Base-by-base conservation (phyloP, 2,113 vertebrate genomes). In the Nibea albiflora region DNA sequence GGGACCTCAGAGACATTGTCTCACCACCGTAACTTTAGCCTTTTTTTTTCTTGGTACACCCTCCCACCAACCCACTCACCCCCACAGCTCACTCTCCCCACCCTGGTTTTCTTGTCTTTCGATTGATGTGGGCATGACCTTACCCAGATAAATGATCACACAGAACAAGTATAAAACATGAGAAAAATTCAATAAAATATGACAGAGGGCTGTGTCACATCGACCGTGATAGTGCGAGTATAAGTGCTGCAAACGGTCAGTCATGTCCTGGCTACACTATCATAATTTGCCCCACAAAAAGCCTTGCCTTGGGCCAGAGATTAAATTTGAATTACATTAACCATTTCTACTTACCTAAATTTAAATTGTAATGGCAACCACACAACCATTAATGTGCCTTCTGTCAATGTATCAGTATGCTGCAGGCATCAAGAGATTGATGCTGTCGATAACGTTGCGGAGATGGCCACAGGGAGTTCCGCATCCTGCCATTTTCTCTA, bases 1-100 rank as follows among this genome's bases (percentile, higher is more conserved):
- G 93, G 88, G 88, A 93, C 91, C 93, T 92, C 91, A 19, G 92
- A 94, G 91, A 94, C 93, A 94, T 93, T 94, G 93, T 94, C 92
- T 92, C 90, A 88, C 83, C 81, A 73, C 74, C 78, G 93, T 94
- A 94, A 94, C 93, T 91, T 93, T 92, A 94, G 92, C 92, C 92
- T 78, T 92, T 93, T 92, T 93, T 89, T 88, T 91, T 79, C 80
- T 79, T 85, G 72, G 42, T 85, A 62, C 56, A 24, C 72, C 84
- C 87, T 78, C 44, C 4, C 44, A 11, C 44, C 44, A 39, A 39
- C 35, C 44, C 71, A 10, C 70, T 70, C 71, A 73, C 72, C 81
- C 63, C 85, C 78, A 62, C 73, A 58, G 66, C 69, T 76, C 60
- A 70, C 83, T 73, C 78, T 87, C 65, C 78, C 75, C 61, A 69